Evolutionary conservation across 1,140 invertebrate species (phyloP).

Genomic region (Sesamia nonagrioides): DNA sequence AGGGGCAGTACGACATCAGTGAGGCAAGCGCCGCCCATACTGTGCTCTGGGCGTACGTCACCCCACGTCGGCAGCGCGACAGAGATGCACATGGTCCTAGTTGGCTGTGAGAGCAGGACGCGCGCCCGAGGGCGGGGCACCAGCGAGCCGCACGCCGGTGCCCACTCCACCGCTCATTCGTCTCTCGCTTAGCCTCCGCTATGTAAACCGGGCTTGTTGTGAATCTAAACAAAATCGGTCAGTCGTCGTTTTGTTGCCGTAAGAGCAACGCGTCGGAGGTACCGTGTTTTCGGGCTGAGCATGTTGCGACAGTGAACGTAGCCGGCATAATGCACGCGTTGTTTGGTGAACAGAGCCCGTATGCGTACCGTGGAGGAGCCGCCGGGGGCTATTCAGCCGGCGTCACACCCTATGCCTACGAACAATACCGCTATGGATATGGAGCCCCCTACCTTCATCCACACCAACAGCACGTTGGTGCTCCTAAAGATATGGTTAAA

Average conservation of each 20-base stretch:
- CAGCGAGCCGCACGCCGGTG: constrained; percentile 58
- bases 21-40: constrained; percentile 64
- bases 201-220: constrained; percentile 87
- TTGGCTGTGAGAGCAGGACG: constrained; percentile 55
- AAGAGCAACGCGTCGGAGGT: constrained; percentile 76
- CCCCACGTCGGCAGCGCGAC: constrained; percentile 38
- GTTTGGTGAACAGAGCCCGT: constrained; percentile 95
- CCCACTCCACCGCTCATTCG: constrained; percentile 81
- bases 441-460: constrained; percentile 89
- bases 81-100: neutral
- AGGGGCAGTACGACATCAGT: constrained; percentile 57
- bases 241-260: constrained; percentile 85
- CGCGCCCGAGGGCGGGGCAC: constrained; percentile 64
- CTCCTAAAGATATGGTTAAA: constrained; percentile 96
- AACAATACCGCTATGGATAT: constrained; percentile 93
- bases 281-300: constrained; percentile 71
- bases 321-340: constrained; percentile 93
- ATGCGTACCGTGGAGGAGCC: constrained; percentile 85
- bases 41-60: constrained; percentile 61
- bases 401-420: constrained; percentile 89
- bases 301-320: constrained; percentile 80
- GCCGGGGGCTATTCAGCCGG: constrained; percentile 85
- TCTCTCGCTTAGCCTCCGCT: constrained; percentile 83
- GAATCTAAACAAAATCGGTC: constrained; percentile 87
- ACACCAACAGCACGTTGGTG: constrained; percentile 92